phyloP scores from a whole-genome alignment of 2,113 vertebrate genomes.

The Balaeniceps rex region DNA sequence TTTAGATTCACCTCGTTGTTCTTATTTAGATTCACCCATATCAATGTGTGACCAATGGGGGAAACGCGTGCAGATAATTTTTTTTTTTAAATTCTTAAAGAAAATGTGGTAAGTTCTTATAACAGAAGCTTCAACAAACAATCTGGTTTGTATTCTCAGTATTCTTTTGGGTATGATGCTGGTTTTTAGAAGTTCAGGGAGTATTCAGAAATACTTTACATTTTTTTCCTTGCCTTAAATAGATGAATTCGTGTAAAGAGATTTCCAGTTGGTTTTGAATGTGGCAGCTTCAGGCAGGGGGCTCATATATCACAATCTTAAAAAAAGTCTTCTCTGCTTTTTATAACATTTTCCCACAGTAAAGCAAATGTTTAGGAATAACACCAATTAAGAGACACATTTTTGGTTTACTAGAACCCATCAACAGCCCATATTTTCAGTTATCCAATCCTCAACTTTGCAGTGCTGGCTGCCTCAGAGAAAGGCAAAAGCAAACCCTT shows the following conservation, averaged over 20 bases:
- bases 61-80: not conserved
- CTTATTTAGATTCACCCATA: not conserved
- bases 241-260: slow-evolving; percentile 15
- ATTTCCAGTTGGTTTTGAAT: slow-evolving; percentile 42
- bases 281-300: slow-evolving; percentile 23
- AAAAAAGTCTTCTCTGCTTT: not conserved
- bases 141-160: not conserved
- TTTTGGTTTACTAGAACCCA: not conserved
- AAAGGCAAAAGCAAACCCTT: not conserved
- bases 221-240: slow-evolving; percentile 46
- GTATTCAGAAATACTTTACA: slow-evolving; percentile 23
- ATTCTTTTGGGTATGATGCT: not conserved
- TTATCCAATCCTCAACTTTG: not conserved
- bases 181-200: not conserved
- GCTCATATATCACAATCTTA: slow-evolving; percentile 15
- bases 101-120: not conserved
- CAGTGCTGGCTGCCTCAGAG: not conserved
- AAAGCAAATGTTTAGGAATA: slow-evolving; percentile 9
- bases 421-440: not conserved
- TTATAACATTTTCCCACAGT: slow-evolving; percentile 53
- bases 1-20: not conserved
- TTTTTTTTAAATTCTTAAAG: not conserved
- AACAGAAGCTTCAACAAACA: not conserved
- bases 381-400: not conserved
- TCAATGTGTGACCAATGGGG: not conserved